Conservation (phyloP, 2,113 vertebrate species). For the Urocynchramus pylzowi region DNA sequence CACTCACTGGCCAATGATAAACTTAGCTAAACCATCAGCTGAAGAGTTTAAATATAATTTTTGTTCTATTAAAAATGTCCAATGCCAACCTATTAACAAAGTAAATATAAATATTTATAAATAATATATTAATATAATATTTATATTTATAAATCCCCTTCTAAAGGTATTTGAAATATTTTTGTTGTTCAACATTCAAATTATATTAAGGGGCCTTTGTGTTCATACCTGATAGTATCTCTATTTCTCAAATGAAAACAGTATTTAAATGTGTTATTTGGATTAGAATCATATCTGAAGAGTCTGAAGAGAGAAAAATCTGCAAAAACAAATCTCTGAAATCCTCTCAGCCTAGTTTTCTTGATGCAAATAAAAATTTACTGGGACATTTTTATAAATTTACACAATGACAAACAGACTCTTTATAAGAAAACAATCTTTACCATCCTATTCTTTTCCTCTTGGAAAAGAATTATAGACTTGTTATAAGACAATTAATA, state of each 20-base stretch:
- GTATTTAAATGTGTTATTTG: background rate
- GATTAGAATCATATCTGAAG: background rate
- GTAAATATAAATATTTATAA: too few relatives aligned
- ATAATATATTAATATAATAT: background rate
- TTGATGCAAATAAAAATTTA: background rate
- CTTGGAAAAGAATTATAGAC: background rate
- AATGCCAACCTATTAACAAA: background rate
- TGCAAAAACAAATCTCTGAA: background rate
- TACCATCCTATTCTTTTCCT: background rate
- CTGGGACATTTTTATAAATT: background rate
- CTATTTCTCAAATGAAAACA: background rate
- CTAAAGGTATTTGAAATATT: background rate
- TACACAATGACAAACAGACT: background rate
- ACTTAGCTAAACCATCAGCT: background rate
- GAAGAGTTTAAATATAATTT: background rate
- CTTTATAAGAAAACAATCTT: background rate
- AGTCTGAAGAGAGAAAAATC: background rate
- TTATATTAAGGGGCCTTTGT: background rate
- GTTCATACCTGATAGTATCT: background rate
- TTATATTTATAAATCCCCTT: background rate
- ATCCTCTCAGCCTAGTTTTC: background rate
- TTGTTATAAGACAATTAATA: background rate
- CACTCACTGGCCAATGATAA: background rate
- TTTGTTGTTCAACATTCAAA: background rate
- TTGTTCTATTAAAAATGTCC: background rate